Evolutionary conservation across 1,140 invertebrate genomes (phyloP).

Genomic region (Halotydeus destructor): DNA sequence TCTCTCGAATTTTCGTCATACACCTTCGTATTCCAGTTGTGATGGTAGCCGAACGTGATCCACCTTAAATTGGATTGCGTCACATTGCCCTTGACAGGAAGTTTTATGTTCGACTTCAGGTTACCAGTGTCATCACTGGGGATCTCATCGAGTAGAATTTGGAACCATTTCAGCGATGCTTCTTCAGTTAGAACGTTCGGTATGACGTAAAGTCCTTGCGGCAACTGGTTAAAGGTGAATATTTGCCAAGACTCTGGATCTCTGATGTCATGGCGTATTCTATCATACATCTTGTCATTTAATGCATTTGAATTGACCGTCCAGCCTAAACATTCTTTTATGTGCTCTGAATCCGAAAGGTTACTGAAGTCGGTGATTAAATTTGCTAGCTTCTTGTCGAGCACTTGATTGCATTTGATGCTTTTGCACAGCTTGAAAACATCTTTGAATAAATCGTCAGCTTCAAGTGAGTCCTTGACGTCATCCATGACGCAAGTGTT

Average conservation of each 20-base stretch:
- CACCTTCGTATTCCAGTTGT: conserved; percentile 83
- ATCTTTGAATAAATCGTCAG: too few relatives aligned
- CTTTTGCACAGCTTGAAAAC: too few relatives aligned
- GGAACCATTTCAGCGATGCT: conserved; percentile 62
- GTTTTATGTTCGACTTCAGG: conserved; percentile 33
- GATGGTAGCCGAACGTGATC: conserved; percentile 81
- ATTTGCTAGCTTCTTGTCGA: too few relatives aligned
- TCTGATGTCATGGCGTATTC: conserved; percentile 5
- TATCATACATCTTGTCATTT: too few relatives aligned
- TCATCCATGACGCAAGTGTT: too few relatives aligned
- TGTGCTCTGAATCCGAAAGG: too few relatives aligned
- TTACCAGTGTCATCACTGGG: conserved; percentile 46
- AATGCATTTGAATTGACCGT: too few relatives aligned
- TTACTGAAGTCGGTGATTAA: too few relatives aligned
- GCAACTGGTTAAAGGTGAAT: conserved; percentile 18
- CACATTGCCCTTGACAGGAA: conserved; percentile 20
- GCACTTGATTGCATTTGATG: too few relatives aligned
- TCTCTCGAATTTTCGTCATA: conserved; percentile 7
- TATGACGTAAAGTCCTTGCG: conserved; percentile 32
- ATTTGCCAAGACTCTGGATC: conserved; percentile 20
- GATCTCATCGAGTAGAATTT: conserved; percentile 50
- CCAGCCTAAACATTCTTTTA: too few relatives aligned
- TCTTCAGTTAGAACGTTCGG: conserved; percentile 53
- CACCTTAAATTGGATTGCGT: conserved; percentile 38
- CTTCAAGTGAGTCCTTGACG: too few relatives aligned